phyloP scores from a whole-genome alignment of 2,888 invertebrate genomes.

The Phania funesta region DNA sequence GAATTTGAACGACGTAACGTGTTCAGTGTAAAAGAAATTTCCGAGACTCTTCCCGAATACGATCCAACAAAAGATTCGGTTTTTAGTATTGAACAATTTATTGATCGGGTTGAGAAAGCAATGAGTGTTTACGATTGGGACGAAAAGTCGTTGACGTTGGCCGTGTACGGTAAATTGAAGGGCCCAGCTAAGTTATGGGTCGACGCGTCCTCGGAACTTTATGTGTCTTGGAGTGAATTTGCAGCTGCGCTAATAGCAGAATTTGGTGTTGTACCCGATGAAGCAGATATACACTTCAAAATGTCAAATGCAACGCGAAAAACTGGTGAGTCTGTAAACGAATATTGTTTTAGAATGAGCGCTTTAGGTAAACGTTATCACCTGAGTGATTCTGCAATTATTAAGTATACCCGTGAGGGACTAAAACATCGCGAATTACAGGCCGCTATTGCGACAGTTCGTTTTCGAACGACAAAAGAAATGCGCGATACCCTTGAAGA shows the following conservation, averaged over 20 bases:
- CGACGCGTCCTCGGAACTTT: conserved; percentile 14
- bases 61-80: conserved; percentile 22
- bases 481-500: conserved; percentile 45
- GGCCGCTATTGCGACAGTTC: conserved; percentile 19
- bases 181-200: conserved; percentile 38
- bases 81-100: conserved; percentile 45
- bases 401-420: conserved; percentile 56
- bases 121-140: no score
- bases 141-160: conserved; percentile 38
- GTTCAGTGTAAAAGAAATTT: conserved; percentile 35
- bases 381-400: conserved; percentile 37
- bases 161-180: conserved; percentile 30
- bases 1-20: not conserved
- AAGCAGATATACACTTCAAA: conserved; percentile 50
- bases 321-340: conserved; percentile 19
- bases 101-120: conserved; percentile 29
- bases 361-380: conserved; percentile 37
- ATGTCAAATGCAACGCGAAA: conserved; percentile 21
- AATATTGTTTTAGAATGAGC: conserved; percentile 59
- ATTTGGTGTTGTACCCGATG: conserved; percentile 29
- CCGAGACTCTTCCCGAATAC: conserved; percentile 42
- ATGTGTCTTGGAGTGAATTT: conserved; percentile 14
- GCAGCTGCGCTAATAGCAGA: conserved; percentile 26
- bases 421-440: conserved; percentile 49
- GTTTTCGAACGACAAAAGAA: conserved; percentile 40